Percentiles rank a stretch among this genome's conserved stretches.
Conservation (phyloP, 2,113 vertebrate genomes). For the Progne subis region DNA sequence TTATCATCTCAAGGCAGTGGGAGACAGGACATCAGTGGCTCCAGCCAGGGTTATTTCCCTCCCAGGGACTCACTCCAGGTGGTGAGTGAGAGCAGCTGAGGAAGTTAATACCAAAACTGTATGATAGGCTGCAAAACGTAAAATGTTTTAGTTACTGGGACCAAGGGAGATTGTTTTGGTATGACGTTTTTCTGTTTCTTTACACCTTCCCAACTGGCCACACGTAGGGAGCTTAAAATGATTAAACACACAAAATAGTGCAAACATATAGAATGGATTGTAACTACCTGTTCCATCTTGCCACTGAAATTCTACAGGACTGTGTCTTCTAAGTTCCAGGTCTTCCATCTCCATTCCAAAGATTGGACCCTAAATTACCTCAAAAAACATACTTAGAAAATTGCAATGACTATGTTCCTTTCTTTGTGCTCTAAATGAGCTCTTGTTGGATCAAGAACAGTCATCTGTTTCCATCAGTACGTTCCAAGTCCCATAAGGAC, state of each 20-base stretch:
- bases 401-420: neutral
- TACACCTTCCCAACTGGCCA: neutral
- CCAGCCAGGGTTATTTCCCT: neutral
- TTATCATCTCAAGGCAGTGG: neutral
- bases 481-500: neutral
- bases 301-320: neutral
- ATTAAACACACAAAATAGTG: neutral
- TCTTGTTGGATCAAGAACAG: neutral
- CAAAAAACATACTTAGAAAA: neutral
- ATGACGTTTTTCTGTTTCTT: neutral
- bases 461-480: neutral
- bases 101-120: neutral
- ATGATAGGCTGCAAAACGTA: neutral
- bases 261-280: neutral
- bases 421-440: neutral
- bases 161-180: neutral
- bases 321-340: neutral
- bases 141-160: neutral
- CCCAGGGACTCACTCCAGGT: neutral
- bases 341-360: neutral
- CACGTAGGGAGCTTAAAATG: accelerated
- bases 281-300: too few species aligned
- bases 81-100: accelerated
- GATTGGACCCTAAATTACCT: neutral
- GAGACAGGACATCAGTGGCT: neutral